Percentiles rank a stretch among this genome's conserved stretches.
Conservation (phyloP, 2,797 vertebrate species). For the Nyctalus aviator region DNA sequence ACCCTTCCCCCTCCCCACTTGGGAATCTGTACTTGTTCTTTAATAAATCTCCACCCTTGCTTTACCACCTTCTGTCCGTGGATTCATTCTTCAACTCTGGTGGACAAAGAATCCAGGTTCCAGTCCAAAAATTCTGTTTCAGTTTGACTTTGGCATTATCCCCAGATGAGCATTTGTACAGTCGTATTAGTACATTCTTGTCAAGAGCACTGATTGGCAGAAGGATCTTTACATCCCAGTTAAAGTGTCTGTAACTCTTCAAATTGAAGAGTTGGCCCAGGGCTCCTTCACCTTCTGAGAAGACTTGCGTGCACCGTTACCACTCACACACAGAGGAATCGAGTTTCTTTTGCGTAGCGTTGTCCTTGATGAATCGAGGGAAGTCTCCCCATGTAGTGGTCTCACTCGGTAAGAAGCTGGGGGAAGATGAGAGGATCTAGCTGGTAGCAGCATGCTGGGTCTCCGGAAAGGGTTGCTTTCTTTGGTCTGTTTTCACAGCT, state of each 20-base stretch:
- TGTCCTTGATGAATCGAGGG: not conserved
- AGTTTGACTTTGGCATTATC: not conserved
- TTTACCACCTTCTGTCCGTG: too few species aligned
- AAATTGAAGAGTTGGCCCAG: not conserved
- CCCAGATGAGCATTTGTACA: not conserved
- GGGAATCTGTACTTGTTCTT: too few species aligned
- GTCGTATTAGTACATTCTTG: not conserved
- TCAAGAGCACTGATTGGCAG: not conserved
- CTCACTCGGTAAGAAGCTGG: not conserved
- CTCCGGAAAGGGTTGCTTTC: not conserved
- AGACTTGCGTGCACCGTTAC: not conserved
- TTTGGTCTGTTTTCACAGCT: not conserved
- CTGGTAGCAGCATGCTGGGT: not conserved
- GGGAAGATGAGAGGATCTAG: not conserved
- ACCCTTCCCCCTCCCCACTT: too few species aligned
- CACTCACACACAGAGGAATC: not conserved
- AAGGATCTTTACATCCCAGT: not conserved
- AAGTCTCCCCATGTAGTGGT: rapidly evolving
- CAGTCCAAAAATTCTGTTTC: too few species aligned
- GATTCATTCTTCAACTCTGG: too few species aligned
- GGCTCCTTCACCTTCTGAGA: not conserved
- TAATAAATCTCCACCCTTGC: too few species aligned
- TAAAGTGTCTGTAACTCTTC: not conserved
- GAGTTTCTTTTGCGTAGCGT: rapidly evolving
- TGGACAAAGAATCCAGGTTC: too few species aligned